phyloP scores from a whole-genome alignment of 2,888 invertebrate genomes.

The Marasmarcha lunaedactyla region DNA sequence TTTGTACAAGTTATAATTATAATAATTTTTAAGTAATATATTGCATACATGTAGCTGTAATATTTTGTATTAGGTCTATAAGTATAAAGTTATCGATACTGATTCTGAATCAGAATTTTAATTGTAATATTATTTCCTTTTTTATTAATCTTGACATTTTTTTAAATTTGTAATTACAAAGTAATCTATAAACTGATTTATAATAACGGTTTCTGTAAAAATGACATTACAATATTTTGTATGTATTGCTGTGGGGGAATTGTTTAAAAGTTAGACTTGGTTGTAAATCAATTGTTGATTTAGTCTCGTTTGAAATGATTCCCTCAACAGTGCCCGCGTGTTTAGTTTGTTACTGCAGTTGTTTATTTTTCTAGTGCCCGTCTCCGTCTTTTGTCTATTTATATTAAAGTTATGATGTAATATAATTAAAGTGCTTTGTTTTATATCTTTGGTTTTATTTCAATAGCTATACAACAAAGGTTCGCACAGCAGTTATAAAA shows the following conservation, averaged over 20 bases:
- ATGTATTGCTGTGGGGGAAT: too few relatives aligned
- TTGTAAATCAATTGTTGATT: too few relatives aligned
- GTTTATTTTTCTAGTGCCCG: slow-evolving; percentile 60
- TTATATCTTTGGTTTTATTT: slow-evolving; percentile 20
- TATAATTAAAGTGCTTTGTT: slow-evolving; percentile 55
- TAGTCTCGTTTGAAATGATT: too few relatives aligned
- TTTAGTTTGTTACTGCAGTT: slow-evolving; percentile 51
- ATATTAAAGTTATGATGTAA: slow-evolving; percentile 39
- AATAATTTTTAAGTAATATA: slow-evolving; percentile 48
- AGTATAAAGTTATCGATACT: slow-evolving; percentile 38
- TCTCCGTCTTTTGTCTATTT: slow-evolving; percentile 42
- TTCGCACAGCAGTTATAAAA: too few relatives aligned
- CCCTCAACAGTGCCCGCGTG: too few relatives aligned
- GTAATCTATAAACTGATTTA: too few relatives aligned
- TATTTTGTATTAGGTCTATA: slow-evolving; percentile 40
- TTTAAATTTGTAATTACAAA: slow-evolving; percentile 5
- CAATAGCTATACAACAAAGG: too few relatives aligned
- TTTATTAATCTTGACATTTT: slow-evolving; percentile 44
- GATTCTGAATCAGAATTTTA: slow-evolving; percentile 51
- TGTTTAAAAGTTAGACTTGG: too few relatives aligned
- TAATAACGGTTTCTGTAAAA: too few relatives aligned
- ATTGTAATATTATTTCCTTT: slow-evolving; percentile 31
- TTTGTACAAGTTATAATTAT: slow-evolving; percentile 48
- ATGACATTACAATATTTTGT: too few relatives aligned
- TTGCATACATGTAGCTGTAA: slow-evolving; percentile 48